phyloP scores from a whole-genome alignment of 2,113 vertebrate genomes.

The Sebastes schlegelii region DNA sequence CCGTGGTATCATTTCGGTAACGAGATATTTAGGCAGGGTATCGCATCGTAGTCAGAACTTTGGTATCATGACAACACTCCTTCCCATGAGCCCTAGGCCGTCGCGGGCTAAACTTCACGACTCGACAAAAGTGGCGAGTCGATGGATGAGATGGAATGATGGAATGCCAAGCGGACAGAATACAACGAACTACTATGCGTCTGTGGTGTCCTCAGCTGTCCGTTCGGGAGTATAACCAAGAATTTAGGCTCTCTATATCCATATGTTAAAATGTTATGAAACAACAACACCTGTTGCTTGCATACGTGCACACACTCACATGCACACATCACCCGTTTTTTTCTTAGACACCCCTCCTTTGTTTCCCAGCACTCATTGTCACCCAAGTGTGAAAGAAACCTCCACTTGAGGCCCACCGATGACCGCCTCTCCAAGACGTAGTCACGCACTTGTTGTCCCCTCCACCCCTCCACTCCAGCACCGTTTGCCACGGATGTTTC shows the following conservation, averaged over 20 bases:
- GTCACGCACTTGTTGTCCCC: slow-evolving; percentile 49
- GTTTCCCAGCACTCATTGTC: slow-evolving; percentile 61
- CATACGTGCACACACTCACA: not conserved
- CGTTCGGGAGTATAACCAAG: no score
- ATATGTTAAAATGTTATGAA: slow-evolving; percentile 27
- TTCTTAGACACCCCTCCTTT: slow-evolving; percentile 28
- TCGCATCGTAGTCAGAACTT: no score
- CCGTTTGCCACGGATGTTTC: slow-evolving; percentile 80
- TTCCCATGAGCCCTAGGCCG: not conserved
- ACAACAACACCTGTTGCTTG: slow-evolving; percentile 37
- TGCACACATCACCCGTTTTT: slow-evolving; percentile 17
- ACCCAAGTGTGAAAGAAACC: slow-evolving; percentile 69
- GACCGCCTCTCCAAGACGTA: slow-evolving; percentile 35
- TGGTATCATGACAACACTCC: not conserved
- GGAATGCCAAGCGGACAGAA: no score
- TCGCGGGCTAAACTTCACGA: not conserved
- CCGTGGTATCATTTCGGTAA: no score
- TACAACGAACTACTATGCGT: no score
- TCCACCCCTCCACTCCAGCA: slow-evolving; percentile 59
- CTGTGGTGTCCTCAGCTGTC: no score
- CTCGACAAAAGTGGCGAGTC: not conserved
- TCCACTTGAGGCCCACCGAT: slow-evolving; percentile 49
- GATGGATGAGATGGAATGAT: not conserved
- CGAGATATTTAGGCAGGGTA: no score
- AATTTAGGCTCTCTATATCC: not conserved